Base-by-base conservation (phyloP, 1,140 invertebrate species). In the Sinella curviseta region DNA sequence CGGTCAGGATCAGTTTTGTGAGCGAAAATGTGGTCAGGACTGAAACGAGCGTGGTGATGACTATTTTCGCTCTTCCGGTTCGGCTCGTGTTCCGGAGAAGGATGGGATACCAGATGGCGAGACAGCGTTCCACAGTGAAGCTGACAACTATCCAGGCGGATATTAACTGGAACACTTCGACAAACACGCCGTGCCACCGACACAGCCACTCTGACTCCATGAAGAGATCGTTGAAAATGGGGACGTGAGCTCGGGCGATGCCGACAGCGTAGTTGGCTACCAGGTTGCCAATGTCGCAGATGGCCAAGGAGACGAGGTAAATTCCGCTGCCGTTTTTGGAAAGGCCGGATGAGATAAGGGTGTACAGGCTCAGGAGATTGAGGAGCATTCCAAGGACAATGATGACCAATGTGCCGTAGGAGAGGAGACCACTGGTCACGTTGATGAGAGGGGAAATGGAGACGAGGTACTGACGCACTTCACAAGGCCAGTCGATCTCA, bases 281-380 rank as follows among this genome's bases (percentile, higher is more conserved):
- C 36, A 87, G 79, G 74, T 85, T 86, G n/a, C 85, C 86, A 77
- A 85, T 85, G 74, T 87, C 86, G 65, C 86, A 86, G 73, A 87
- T 78, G 24, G 86, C 85, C 31, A 87, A 82, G 34, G 85, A 84
- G 36, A 85, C 80, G 34, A 87, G 82, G 80, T 87, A 87, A 39
- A 87, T 31, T 0, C 82, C 82, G 60, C 79, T 84, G 34, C 83
- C 82, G 34, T 79, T 81, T 34, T 80, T 80, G 0, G 80, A 70
- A 20, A 84, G 70, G 1, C 80, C 80, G 31, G 78, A 81, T 0
- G 81, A 83, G 57, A 83, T 20, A 30, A 84, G 73, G 20, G 79
- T 74, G 67, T 81, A 82, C 60, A 84, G 80, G 12, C 82, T 83
- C 12, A 84, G 34, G 0, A 16, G 1, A 60, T 84, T 84, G 16